A percentile compares a stretch with the other conserved stretches of the same genome.
Conservation (phyloP, 92 coral and sea anemone genomes). For the Palythoa heliodiscus region DNA sequence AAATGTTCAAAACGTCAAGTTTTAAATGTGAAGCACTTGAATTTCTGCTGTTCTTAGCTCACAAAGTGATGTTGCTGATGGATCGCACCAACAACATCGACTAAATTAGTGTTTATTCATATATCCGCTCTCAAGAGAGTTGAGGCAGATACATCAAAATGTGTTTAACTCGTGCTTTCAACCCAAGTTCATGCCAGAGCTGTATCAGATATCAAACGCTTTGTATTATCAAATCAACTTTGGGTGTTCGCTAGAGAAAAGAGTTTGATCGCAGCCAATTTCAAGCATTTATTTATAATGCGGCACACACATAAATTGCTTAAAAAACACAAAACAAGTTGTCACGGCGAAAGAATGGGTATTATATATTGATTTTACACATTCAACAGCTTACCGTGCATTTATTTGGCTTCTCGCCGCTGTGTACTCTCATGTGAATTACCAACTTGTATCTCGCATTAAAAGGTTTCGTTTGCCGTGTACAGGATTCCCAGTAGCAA, state of each 20-base stretch:
- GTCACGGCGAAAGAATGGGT: conserved; percentile 10
- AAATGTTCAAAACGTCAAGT: not conserved
- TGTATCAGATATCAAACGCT: conserved; percentile 31
- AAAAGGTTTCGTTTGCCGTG: conserved; percentile 89
- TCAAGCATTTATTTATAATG: conserved; percentile 37
- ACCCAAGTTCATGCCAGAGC: conserved; percentile 5
- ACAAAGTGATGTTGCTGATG: not conserved
- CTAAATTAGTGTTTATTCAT: not conserved
- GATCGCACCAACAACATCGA: not conserved
- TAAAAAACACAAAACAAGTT: not conserved
- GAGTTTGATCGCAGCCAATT: conserved; percentile 45
- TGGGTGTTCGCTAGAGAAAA: conserved; percentile 37
- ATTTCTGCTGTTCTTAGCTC: not conserved
- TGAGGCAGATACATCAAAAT: not conserved
- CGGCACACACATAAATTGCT: conserved; percentile 52
- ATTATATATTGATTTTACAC: conserved; percentile 14
- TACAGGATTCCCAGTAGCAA: conserved; percentile 97
- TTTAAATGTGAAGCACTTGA: not conserved
- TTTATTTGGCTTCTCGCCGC: conserved; percentile 98
- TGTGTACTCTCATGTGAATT: conserved; percentile 98
- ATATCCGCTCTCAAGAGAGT: not conserved
- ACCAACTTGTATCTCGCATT: conserved; percentile 89
- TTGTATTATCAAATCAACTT: conserved; percentile 27
- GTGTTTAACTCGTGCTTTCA: not conserved
- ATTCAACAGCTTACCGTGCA: conserved; percentile 91